Percentiles rank a stretch among this genome's conserved stretches.
These are phyloP conservation scores for Drosophila ercepeae DNA, from an alignment of 1,140 invertebrate genomes.

Conservation along the genomic window DNA sequence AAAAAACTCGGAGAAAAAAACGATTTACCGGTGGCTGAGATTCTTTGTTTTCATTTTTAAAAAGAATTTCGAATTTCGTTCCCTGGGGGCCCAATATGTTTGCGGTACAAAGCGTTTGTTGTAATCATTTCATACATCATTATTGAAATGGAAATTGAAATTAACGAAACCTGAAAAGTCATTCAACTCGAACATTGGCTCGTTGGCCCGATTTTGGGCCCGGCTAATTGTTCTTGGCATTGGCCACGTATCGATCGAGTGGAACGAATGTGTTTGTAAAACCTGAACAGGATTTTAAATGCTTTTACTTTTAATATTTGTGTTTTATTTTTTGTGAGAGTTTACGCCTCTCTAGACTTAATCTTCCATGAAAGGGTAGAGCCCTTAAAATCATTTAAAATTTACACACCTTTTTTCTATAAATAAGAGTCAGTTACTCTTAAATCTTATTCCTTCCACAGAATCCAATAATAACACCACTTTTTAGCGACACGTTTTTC, in stretches of 20 bases:
- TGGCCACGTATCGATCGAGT: slow-evolving; percentile 12
- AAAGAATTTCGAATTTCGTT: slow-evolving; percentile 40
- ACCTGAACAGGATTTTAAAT: slow-evolving; percentile 4
- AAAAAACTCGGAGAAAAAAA: slow-evolving; percentile 11
- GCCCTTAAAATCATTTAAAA: slow-evolving; percentile 2
- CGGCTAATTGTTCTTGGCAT: slow-evolving; percentile 45
- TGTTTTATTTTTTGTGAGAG: slow-evolving; percentile 9
- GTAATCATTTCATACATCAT: slow-evolving; percentile 42
- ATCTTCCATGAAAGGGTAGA: background rate
- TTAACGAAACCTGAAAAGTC: slow-evolving; percentile 53
- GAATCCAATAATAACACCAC: too few relatives aligned
- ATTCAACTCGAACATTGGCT: slow-evolving; percentile 69
- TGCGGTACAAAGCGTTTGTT: background rate
- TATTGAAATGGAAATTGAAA: slow-evolving; percentile 70
- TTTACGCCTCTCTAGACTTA: background rate
- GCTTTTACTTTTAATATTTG: slow-evolving; percentile 54
- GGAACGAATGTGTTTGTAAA: background rate
- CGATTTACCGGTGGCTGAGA: slow-evolving; percentile 19
- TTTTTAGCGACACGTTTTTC: slow-evolving; percentile 4
- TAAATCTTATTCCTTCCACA: too few relatives aligned
- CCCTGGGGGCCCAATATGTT: slow-evolving; percentile 17
- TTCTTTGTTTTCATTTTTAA: slow-evolving; percentile 41
- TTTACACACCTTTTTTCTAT: slow-evolving; percentile 11
- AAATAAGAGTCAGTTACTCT: too few relatives aligned
- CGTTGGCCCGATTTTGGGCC: slow-evolving; percentile 43